Evolutionary conservation across 2,113 vertebrate species (phyloP).

Genomic region (Bolborhynchus lineola): DNA sequence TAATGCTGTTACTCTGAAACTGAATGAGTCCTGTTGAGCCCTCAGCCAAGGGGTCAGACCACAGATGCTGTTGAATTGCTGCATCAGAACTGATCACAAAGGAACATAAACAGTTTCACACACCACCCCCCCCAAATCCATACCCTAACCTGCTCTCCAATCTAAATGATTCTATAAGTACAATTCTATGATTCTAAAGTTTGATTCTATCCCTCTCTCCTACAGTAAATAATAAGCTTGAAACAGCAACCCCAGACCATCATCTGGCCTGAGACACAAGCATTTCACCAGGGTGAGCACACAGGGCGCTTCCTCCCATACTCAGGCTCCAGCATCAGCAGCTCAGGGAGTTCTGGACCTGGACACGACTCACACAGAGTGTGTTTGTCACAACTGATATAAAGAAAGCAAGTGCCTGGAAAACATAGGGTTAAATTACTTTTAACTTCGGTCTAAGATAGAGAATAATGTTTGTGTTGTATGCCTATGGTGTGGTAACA

Average conservation of each 20-base stretch:
- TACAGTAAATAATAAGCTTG: not conserved
- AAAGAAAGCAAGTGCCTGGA: too few species aligned
- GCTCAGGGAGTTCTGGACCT: not conserved
- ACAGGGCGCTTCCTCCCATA: not conserved
- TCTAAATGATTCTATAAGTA: not conserved
- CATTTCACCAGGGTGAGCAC: not conserved
- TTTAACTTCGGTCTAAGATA: too few species aligned
- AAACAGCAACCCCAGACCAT: not conserved
- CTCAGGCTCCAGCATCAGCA: not conserved
- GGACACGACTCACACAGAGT: accelerated
- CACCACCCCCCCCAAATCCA: too few species aligned
- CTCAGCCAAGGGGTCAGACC: not conserved
- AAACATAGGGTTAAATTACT: too few species aligned
- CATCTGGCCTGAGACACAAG: not conserved
- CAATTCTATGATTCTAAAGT: not conserved
- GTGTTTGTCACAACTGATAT: not conserved
- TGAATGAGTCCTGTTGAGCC: not conserved
- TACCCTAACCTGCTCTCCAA: not conserved
- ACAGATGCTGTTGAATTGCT: accelerated
- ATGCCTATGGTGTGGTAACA: too few species aligned
- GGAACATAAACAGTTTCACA: not conserved
- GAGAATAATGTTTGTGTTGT: too few species aligned
- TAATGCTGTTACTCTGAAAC: not conserved
- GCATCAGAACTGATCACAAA: not conserved
- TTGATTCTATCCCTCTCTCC: not conserved